phyloP scores from a whole-genome alignment of 92 coral and sea anemone species.

The Palythoa heliodiscus region DNA sequence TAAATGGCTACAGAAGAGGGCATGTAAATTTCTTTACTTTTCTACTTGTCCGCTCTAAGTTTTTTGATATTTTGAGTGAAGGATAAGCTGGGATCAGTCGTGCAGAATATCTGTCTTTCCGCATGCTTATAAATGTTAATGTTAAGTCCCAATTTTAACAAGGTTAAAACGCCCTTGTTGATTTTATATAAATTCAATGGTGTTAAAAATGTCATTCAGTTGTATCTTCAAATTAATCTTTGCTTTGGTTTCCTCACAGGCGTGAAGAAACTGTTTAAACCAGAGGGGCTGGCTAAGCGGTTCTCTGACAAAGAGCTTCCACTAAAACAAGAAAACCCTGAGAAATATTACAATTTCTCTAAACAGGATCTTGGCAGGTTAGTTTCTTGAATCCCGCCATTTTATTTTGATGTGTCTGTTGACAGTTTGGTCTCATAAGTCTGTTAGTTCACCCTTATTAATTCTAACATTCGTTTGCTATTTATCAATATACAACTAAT shows the following conservation, averaged over 20 bases:
- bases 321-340: conserved; percentile 75
- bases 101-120: neutral
- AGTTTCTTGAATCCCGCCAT: neutral
- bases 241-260: conserved; percentile 18
- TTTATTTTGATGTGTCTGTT: neutral
- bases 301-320: conserved; percentile 61
- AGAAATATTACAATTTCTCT: conserved; percentile 69
- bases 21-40: conserved; percentile 19
- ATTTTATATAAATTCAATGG: neutral
- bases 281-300: conserved; percentile 63
- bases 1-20: conserved; percentile 44
- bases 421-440: neutral
- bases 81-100: neutral
- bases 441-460: conserved; percentile 9
- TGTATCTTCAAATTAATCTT: neutral
- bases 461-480: neutral
- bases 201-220: neutral
- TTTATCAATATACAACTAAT: neutral
- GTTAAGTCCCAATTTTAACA: neutral
- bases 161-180: neutral
- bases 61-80: neutral
- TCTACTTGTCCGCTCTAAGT: neutral
- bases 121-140: neutral
- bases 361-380: conserved; percentile 92
- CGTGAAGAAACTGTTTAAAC: conserved; percentile 45